phyloP scores from a whole-genome alignment of 2,888 invertebrate species.

The Apamea monoglypha region DNA sequence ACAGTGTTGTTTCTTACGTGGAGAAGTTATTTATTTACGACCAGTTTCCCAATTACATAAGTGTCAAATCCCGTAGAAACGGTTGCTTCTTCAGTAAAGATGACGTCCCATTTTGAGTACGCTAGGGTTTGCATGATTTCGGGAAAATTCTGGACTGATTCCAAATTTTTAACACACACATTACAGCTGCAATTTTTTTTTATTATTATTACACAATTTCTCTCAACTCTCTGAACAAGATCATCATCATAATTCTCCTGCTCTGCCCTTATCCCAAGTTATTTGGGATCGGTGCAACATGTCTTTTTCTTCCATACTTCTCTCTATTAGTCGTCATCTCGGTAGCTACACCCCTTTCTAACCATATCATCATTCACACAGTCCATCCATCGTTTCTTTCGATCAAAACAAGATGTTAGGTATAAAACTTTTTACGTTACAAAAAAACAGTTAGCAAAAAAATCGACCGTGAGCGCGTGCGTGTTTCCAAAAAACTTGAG shows the following conservation, averaged over 20 bases:
- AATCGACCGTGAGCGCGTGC: conserved; percentile 54
- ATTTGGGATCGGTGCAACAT: too few species aligned
- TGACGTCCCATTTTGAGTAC: not conserved
- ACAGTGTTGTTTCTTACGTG: not conserved
- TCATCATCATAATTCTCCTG: too few species aligned
- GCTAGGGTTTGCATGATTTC: not conserved
- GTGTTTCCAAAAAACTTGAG: conserved; percentile 42
- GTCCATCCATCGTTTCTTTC: not conserved
- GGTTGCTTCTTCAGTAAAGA: not conserved
- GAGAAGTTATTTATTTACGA: conserved; percentile 15
- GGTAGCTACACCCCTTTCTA: not conserved
- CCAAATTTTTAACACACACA: not conserved
- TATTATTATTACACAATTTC: not conserved
- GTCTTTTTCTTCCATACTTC: too few species aligned
- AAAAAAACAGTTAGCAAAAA: conserved; percentile 50
- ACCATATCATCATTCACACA: not conserved
- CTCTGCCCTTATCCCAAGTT: too few species aligned
- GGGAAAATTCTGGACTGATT: not conserved
- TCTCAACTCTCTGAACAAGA: not conserved
- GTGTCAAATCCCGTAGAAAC: not conserved
- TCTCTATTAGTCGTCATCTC: not conserved
- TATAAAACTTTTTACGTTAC: conserved; percentile 25
- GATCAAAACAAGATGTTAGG: conserved; percentile 15
- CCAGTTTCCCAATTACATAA: not conserved
- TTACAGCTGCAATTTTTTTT: not conserved